A percentile compares a stretch with the other conserved stretches of the same genome.
phyloP scores from a whole-genome alignment of 92 coral and sea anemone species.

The Zoanthus solanderi region DNA sequence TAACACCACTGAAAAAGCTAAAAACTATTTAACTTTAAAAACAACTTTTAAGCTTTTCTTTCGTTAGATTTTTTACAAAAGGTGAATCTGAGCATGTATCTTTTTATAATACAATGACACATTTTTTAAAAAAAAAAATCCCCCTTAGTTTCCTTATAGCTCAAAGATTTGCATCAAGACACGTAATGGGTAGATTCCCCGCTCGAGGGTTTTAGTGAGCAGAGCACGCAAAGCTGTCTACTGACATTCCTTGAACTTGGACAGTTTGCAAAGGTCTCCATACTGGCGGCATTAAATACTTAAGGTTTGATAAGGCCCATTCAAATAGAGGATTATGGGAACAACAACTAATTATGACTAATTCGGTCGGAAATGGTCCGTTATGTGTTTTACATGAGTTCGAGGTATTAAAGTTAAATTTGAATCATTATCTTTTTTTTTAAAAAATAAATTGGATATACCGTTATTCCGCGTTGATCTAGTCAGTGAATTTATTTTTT shows the following conservation, averaged over 20 bases:
- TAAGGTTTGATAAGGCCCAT: neutral
- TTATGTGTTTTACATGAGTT: conserved; percentile 13
- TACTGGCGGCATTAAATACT: conserved; percentile 9
- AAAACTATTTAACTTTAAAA: neutral
- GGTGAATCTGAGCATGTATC: neutral
- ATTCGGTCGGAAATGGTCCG: conserved; percentile 36
- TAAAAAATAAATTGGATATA: conserved; percentile 21
- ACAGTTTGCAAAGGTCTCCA: conserved; percentile 9
- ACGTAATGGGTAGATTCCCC: neutral
- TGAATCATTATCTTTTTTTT: neutral
- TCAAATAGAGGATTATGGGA: neutral
- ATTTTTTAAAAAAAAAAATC: neutral
- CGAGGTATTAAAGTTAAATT: neutral
- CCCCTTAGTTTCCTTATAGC: neutral
- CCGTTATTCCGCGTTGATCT: too few relatives aligned
- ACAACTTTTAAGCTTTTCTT: neutral
- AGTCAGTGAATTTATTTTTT: too few relatives aligned
- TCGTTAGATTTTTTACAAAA: neutral
- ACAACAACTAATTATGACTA: conserved; percentile 31
- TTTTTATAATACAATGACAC: neutral
- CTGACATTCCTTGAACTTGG: conserved; percentile 41
- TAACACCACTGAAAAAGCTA: neutral
- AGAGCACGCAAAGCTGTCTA: neutral
- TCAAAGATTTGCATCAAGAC: conserved; percentile 1
- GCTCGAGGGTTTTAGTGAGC: neutral